Evolutionary conservation across 2,888 invertebrate species (phyloP).

Genomic region (Stegana nigrithorax): DNA sequence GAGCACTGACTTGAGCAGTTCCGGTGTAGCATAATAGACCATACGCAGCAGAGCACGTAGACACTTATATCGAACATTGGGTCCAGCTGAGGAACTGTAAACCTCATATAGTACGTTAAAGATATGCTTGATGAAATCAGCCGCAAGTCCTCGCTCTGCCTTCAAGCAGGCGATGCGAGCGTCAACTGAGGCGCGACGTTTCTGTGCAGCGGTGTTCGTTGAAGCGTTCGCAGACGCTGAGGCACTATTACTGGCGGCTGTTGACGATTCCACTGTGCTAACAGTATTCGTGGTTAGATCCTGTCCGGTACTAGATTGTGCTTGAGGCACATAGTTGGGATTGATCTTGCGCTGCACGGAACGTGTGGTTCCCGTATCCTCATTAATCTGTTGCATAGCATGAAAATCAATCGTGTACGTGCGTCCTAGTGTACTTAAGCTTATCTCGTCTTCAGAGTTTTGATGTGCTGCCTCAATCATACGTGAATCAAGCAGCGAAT

Average conservation of each 20-base stretch:
- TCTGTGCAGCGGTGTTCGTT: conserved; percentile 32
- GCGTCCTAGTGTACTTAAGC: conserved; percentile 89
- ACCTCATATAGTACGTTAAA: conserved; percentile 97
- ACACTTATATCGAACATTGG: conserved; percentile 96
- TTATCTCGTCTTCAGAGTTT: conserved; percentile 95
- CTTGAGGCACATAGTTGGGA: conserved; percentile 71
- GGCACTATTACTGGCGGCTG: conserved; percentile 34
- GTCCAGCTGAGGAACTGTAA: conserved; percentile 97
- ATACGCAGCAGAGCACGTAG: conserved; percentile 94
- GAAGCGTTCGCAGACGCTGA: conserved; percentile 30
- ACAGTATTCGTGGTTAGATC: conserved; percentile 57
- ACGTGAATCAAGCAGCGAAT: conserved; percentile 91
- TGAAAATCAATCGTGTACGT: conserved; percentile 97
- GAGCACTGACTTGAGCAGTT: conserved; percentile 81
- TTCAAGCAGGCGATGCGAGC: conserved; percentile 78
- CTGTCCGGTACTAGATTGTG: conserved; percentile 43
- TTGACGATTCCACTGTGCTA: conserved; percentile 27
- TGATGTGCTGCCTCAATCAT: conserved; percentile 95
- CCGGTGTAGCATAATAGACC: conserved; percentile 93
- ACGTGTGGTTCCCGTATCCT: conserved; percentile 94
- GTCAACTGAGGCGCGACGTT: conserved; percentile 69
- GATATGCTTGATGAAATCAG: conserved; percentile 80
- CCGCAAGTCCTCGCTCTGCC: conserved; percentile 78
- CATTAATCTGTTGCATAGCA: conserved; percentile 98
- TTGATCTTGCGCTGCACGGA: conserved; percentile 87